Evolutionary conservation across 1,140 invertebrate genomes (phyloP).

Genomic region (Stratiolaelaps scimitus): DNA sequence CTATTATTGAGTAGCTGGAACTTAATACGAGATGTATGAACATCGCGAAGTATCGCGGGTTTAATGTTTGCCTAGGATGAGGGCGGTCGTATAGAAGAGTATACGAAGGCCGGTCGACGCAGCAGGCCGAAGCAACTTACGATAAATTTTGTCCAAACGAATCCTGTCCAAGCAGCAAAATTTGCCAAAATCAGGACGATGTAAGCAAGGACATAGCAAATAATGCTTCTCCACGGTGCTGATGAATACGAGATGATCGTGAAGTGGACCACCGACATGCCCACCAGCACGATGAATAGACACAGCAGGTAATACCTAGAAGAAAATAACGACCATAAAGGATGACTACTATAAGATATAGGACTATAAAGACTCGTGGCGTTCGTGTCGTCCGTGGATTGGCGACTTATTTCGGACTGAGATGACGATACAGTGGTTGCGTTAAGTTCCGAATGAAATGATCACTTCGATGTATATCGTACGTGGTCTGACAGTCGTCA

Average conservation of each 20-base stretch:
- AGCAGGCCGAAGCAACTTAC: slow-evolving; percentile 27
- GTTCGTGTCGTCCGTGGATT: not conserved
- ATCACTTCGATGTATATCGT: too few relatives aligned
- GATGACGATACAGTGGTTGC: too few relatives aligned
- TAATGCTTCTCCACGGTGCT: not conserved
- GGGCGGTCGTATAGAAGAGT: too few relatives aligned
- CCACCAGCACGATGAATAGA: slow-evolving; percentile 13
- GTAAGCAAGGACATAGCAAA: slow-evolving; percentile 22
- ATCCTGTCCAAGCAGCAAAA: slow-evolving; percentile 24
- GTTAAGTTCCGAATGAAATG: too few relatives aligned
- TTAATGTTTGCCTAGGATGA: too few relatives aligned
- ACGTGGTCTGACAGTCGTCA: too few relatives aligned
- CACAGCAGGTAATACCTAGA: slow-evolving; percentile 21
- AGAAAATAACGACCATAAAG: slow-evolving; percentile 30
- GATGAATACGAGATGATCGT: slow-evolving; percentile 26
- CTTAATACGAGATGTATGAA: too few relatives aligned
- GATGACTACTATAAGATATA: slow-evolving; percentile 29
- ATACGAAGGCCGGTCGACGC: too few relatives aligned
- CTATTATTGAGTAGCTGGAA: too few relatives aligned
- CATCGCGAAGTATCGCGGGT: too few relatives aligned
- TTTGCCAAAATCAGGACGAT: slow-evolving; percentile 28
- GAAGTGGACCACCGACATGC: slow-evolving; percentile 16
- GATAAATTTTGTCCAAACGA: slow-evolving; percentile 30
- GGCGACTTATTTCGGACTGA: too few relatives aligned
- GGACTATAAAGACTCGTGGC: not conserved